These are phyloP conservation scores for Conger conger DNA, from an alignment of 2,113 vertebrate species.

Conservation along the genomic window DNA sequence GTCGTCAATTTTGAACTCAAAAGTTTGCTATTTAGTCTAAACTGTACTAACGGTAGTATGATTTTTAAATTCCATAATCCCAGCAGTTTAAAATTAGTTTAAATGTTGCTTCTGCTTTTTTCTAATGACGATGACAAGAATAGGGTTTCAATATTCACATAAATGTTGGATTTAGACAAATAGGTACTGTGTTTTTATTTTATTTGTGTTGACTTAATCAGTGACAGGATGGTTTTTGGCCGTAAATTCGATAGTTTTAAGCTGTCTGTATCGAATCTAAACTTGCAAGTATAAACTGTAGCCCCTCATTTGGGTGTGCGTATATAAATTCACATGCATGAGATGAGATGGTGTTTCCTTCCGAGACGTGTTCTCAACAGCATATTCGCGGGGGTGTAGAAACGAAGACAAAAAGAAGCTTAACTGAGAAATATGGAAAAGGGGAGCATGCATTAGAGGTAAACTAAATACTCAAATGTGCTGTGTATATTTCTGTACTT, in stretches of 20 bases:
- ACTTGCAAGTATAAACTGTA: constrained; percentile 51
- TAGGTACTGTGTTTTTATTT: constrained; percentile 48
- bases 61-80: background rate
- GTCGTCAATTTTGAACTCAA: constrained; percentile 5
- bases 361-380: constrained; percentile 86
- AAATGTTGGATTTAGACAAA: constrained; percentile 64
- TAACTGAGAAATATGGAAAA: constrained; percentile 78
- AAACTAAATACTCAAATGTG: constrained; percentile 64
- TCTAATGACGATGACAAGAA: constrained; percentile 29
- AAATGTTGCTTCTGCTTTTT: constrained; percentile 38
- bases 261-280: constrained; percentile 17
- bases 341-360: constrained; percentile 79
- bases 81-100: background rate
- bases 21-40: constrained; percentile 12
- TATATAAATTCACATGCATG: constrained; percentile 73
- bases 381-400: constrained; percentile 83
- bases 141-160: constrained; percentile 45
- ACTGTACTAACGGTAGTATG: constrained; percentile 38
- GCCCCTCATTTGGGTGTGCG: constrained; percentile 57
- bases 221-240: constrained; percentile 40
- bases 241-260: constrained; percentile 44
- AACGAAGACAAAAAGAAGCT: constrained; percentile 82
- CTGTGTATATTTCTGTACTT: constrained; percentile 56
- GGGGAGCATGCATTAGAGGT: constrained; percentile 92
- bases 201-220: constrained; percentile 14